phyloP scores from a whole-genome alignment of 2,797 vertebrate species.

The Picus viridis region DNA sequence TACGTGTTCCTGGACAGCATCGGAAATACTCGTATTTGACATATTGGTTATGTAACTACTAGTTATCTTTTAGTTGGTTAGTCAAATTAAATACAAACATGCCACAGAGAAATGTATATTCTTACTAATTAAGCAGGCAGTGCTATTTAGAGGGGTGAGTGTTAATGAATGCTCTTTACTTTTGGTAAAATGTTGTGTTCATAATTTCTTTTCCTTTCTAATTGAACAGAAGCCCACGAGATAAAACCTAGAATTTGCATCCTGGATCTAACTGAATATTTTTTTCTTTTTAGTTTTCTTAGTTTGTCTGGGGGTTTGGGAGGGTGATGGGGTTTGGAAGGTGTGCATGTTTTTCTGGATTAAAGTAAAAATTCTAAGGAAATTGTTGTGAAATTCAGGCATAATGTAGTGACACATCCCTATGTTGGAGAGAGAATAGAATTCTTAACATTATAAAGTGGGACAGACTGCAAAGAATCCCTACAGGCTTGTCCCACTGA shows the following conservation, averaged over 20 bases:
- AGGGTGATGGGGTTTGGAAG: too few relatives aligned
- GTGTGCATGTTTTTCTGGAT: too few relatives aligned
- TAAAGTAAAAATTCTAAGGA: neutral
- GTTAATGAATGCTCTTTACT: neutral
- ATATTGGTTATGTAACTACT: neutral
- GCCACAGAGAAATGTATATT: neutral
- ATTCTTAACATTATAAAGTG: slow-evolving; percentile 19
- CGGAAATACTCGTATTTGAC: neutral
- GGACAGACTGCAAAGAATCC: neutral
- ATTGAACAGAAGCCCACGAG: neutral
- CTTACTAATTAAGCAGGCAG: neutral
- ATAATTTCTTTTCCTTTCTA: neutral
- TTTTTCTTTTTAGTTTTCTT: neutral
- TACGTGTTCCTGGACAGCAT: accelerated
- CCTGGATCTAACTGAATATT: neutral
- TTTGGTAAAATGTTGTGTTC: neutral
- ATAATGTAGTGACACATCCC: neutral
- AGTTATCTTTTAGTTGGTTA: neutral
- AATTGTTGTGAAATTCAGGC: slow-evolving; percentile 2
- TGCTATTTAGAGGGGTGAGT: neutral
- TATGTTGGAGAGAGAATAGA: neutral
- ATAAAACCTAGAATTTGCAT: neutral
- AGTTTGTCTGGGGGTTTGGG: too few relatives aligned
- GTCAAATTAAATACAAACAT: neutral
- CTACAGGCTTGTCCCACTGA: neutral